Conservation (phyloP, 1,140 invertebrate genomes). For the Matsumurasca onukii region DNA sequence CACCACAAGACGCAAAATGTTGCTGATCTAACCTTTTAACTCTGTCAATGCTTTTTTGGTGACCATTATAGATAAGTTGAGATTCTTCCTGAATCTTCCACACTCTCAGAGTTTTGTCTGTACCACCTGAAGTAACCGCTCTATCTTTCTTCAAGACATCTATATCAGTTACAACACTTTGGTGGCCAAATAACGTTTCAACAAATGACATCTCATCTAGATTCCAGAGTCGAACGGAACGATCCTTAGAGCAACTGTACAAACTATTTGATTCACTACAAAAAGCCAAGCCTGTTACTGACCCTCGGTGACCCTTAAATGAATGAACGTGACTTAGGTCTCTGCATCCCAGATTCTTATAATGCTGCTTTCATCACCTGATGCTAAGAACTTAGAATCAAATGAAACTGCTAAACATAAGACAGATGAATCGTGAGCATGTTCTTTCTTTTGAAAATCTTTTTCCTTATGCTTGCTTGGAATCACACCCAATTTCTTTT, state of each 20-base stretch:
- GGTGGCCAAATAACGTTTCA: slow-evolving; percentile 94
- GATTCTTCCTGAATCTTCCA: slow-evolving; percentile 98
- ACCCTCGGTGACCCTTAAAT: slow-evolving; percentile 76
- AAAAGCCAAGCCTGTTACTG: slow-evolving; percentile 80
- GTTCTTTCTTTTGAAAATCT: slow-evolving; percentile 33
- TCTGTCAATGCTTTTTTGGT: slow-evolving; percentile 77
- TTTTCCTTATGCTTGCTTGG: slow-evolving; percentile 45
- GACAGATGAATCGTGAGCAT: slow-evolving; percentile 59
- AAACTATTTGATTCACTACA: slow-evolving; percentile 85
- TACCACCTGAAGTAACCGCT: slow-evolving; percentile 85
- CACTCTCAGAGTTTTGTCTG: slow-evolving; percentile 80
- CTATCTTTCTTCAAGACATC: slow-evolving; percentile 83
- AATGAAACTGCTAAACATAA: slow-evolving; percentile 75
- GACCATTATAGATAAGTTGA: slow-evolving; percentile 89
- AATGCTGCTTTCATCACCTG: slow-evolving; percentile 70
- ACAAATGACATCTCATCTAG: slow-evolving; percentile 94
- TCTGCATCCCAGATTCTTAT: slow-evolving; percentile 85
- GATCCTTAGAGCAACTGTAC: slow-evolving; percentile 72
- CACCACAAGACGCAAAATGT: slow-evolving; percentile 86
- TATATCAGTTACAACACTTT: slow-evolving; percentile 83
- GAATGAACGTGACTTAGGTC: slow-evolving; percentile 76
- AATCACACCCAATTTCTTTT: slow-evolving; percentile 48
- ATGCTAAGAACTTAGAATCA: slow-evolving; percentile 82
- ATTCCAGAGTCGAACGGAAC: slow-evolving; percentile 90
- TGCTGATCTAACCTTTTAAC: slow-evolving; percentile 90